Base-by-base conservation (phyloP, 2,113 vertebrate genomes). In the Pseudorectes ferrugineus region DNA sequence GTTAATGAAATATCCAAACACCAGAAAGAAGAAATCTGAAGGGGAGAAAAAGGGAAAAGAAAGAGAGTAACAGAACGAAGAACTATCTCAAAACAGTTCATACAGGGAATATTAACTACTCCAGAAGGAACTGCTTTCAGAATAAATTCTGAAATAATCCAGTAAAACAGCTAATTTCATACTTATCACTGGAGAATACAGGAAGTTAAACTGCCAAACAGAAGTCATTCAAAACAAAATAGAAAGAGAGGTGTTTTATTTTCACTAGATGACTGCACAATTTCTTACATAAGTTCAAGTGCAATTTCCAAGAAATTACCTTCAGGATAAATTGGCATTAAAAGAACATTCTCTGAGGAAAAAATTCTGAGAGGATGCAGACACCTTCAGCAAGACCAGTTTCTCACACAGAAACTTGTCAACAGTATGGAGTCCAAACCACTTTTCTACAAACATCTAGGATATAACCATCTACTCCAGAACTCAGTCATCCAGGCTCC, bases 1-100 rank as follows among this genome's bases (percentile, higher is more conserved):
- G 92, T 97, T 96, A 97, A 92, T 65, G 73, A 95, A 96, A 93
- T 71, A 96, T 68, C 91, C 66, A 91, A 97, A 96, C 26, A 49
- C 66, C 57, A 76, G 79, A 89, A 70, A 81, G 81, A 94, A 96
- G 49, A 92, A 95, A 93, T 78, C 2, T 77, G 46, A 85, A 35
- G 13, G 19, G 5, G 48, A 55, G 21, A 17, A 72, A 57, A 88
- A 76, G 21, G 33, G 58, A 93, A 75, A 89, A n/a, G 40, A 86
- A 18, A 19, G 38, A 57, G 19, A n/a, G 22, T 49, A 92, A 80
- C 6, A 79, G 54, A 89, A 55, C 36, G 43, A 82, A 91, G 82
- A 54, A 73, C 55, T 89, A 77, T 28, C 46, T 77, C 35, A 87
- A 65, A 58, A 13, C n/a, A 11, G 35, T 80, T 79, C 22, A 93